Base-by-base conservation (phyloP, 2,888 invertebrate genomes). In the Ochlodes sylvanus region DNA sequence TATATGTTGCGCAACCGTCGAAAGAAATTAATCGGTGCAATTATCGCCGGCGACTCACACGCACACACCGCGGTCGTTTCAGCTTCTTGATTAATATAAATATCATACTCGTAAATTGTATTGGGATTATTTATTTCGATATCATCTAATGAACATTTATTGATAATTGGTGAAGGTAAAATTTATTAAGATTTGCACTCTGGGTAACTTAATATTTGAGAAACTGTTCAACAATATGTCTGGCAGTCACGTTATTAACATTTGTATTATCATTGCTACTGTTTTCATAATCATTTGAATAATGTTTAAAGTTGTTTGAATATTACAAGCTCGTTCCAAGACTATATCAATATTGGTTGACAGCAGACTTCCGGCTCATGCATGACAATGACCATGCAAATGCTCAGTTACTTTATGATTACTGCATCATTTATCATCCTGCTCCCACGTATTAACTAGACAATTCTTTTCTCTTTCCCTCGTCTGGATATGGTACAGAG, bases 21-120 rank as follows among this genome's bases (percentile, higher is more conserved):
- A 68, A 68, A 62, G 67, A 62, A 62, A 68, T 62, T 68, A 68
- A 68, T 68, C 14, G 15, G 67, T n/a, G 62, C 61, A 67, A 62
- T 67, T 62, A 67, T 68, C 62, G 56, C 55, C 61, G 61, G 56
- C 67, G 12, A 62, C 15, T 67, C 61, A 32, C 55, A 47, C 19
- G 47, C 61, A 17, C 27, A 42, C 47, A 17, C 67, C 44, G 61
- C 61, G 27, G 21, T 67, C 67, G 67, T 55, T 62, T 52, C 17
- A 27, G 56, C 38, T 47, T n/a, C 56, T 68, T 61, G 55, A 56
- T 61, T 61, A 61, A 68, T 68, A 27, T 27, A 1, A 52, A 52
- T 52, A 27, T 21, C 27, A 17, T n/a, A 52, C n/a, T 52, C n/a
- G 14, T 52, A 52, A 27, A 52, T 52, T 47, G 0, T 42, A 17